These are phyloP conservation scores for Etheostoma cragini DNA, from an alignment of 2,113 vertebrate species.

Conservation along the genomic window DNA sequence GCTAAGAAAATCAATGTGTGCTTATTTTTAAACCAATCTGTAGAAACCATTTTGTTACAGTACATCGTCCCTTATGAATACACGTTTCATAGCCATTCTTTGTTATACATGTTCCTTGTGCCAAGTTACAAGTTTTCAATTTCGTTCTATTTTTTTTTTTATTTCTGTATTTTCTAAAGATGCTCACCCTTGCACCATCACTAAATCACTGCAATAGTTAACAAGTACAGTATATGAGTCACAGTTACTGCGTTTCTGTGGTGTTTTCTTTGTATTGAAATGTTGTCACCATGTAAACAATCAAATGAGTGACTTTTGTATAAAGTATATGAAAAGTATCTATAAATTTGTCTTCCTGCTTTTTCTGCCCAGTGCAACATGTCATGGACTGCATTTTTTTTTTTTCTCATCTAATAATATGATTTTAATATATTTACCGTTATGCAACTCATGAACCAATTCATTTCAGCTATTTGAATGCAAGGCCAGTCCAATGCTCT, in stretches of 20 bases:
- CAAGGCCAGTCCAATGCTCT: not conserved
- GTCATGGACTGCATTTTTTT: not conserved
- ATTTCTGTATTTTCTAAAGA: constrained; percentile 43
- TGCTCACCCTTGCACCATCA: constrained; percentile 66
- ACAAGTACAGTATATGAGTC: constrained; percentile 60
- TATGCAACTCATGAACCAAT: not conserved
- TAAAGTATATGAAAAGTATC: constrained; percentile 75
- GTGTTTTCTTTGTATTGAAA: constrained; percentile 75
- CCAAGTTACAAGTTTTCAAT: constrained; percentile 78
- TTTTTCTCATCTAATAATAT: too few relatives aligned
- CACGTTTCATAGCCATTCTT: constrained; percentile 50
- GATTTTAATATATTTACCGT: not conserved
- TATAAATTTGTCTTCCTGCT: not conserved
- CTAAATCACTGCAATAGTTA: constrained; percentile 61
- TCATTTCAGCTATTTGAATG: not conserved
- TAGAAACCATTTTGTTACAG: constrained; percentile 48
- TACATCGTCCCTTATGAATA: constrained; percentile 35
- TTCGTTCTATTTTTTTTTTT: constrained; percentile 34
- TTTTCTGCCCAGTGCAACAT: constrained; percentile 1
- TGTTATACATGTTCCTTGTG: constrained; percentile 74
- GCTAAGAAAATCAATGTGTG: constrained; percentile 12
- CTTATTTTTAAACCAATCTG: constrained; percentile 32
- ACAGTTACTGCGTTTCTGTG: constrained; percentile 59
- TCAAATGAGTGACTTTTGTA: constrained; percentile 75
- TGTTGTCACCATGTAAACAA: constrained; percentile 70